Evolutionary conservation across 2,888 invertebrate genomes (phyloP).

Genomic region (Aspidapion aeneum): DNA sequence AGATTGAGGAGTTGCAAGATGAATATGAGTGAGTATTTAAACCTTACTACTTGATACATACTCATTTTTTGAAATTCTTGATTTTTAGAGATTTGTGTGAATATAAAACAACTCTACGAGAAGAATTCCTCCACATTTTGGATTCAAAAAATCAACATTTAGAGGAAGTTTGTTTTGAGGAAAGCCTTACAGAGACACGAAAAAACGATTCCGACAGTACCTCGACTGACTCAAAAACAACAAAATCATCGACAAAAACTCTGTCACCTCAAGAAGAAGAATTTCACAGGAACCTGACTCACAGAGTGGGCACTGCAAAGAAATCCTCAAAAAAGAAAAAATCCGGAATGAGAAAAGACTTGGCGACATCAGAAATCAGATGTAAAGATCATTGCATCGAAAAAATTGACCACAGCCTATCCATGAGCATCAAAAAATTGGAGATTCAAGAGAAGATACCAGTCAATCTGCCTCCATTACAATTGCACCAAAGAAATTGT

Average conservation of each 20-base stretch:
- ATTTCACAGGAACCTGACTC: background rate
- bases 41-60: too few species aligned
- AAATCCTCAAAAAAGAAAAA: background rate
- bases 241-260: background rate
- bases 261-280: background rate
- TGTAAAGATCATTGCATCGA: slow-evolving; percentile 46
- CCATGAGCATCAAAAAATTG: slow-evolving; percentile 40
- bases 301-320: background rate
- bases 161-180: slow-evolving; percentile 21
- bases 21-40: slow-evolving; percentile 6
- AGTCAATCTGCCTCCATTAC: slow-evolving; percentile 40
- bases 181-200: background rate
- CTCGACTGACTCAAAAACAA: background rate
- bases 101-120: background rate
- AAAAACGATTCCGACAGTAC: background rate
- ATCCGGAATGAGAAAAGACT: background rate
- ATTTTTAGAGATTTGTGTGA: background rate
- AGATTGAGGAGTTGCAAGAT: slow-evolving; percentile 34
- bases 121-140: background rate
- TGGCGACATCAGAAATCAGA: slow-evolving; percentile 29
- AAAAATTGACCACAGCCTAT: slow-evolving; percentile 39
- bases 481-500: slow-evolving; percentile 42
- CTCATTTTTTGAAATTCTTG: too few species aligned
- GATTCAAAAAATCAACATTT: slow-evolving; percentile 20
- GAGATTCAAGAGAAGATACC: slow-evolving; percentile 39